Evolutionary conservation across 2,888 invertebrate species (phyloP), one percentile per base, ranked within the genome.

Genomic region (Phymatocera aterrima): DNA sequence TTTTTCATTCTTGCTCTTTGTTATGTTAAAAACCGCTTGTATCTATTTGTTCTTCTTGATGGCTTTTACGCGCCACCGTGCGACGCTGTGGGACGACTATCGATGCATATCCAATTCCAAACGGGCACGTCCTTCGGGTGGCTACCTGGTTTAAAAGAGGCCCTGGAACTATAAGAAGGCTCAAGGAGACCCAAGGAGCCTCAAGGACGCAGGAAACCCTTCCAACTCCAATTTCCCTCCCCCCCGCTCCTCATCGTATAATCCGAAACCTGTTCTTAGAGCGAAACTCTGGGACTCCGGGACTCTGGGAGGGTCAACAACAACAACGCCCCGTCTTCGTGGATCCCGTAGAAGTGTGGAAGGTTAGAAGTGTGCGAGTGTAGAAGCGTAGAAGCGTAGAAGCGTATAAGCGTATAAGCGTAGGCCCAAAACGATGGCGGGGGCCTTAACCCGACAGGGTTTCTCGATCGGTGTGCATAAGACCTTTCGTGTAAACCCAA

Each of bases 251-350:
- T 24, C 34, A 34, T 60, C 57, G 75, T 75, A 75, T 75, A 81
- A 84, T 81, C 79, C 81, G 74, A 83, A 86, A 86, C 86, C 86
- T 84, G 86, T 86, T 82, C 77, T 81, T 80, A n/a, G n/a, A n/a
- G n/a, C n/a, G n/a, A n/a, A n/a, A n/a, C n/a, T n/a, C n/a, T n/a
- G n/a, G n/a, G n/a, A n/a, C n/a, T n/a, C n/a, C n/a, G n/a, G n/a
- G n/a, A n/a, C n/a, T n/a, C 80, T 79, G 31, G 79, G 34, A 80
- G 81, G 84, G 81, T 84, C 85, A 82, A 81, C 83, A 82, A 81
- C 82, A 80, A 79, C 75, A 60, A 10, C 37, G 75, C 72, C 72
- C 21, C 72, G 28, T 72, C 48, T 31, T 31, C 31, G 21, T 72
- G n/a, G n/a, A n/a, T n/a, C n/a, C n/a, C n/a, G n/a, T n/a, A n/a